phyloP scores from a whole-genome alignment of 92 coral and sea anemone genomes.

The Pocillopora grandis region DNA sequence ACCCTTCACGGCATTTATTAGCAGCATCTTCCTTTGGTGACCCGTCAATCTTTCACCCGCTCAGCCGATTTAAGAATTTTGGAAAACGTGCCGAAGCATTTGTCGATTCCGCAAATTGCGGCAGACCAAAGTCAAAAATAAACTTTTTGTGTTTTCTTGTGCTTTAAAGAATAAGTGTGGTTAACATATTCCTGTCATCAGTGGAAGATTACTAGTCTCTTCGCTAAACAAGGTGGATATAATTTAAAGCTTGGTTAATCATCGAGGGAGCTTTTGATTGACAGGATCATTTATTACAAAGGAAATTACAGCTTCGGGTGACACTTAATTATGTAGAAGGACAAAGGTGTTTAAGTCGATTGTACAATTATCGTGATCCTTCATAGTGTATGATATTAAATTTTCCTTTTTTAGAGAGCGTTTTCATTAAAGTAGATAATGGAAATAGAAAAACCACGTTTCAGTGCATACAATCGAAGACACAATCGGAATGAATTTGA shows the following conservation, averaged over 20 bases:
- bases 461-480: too few relatives aligned
- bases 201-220: background rate
- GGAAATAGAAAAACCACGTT: too few relatives aligned
- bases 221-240: background rate
- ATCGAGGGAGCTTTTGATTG: constrained; percentile 21
- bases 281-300: background rate
- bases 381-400: constrained; percentile 2
- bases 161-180: constrained; percentile 10
- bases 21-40: constrained; percentile 40
- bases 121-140: background rate
- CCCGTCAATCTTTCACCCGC: background rate
- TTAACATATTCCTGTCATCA: constrained; percentile 17
- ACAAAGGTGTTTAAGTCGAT: too few relatives aligned
- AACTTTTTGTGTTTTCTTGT: constrained; percentile 20
- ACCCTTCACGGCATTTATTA: constrained; percentile 64
- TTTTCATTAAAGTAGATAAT: background rate
- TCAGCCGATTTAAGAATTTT: background rate
- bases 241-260: background rate
- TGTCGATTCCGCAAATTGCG: background rate
- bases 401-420: background rate
- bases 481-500: too few relatives aligned
- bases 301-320: too few relatives aligned
- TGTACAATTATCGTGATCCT: too few relatives aligned
- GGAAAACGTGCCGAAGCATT: background rate
- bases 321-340: too few relatives aligned